Evolutionary conservation across 2,797 vertebrate species (phyloP).

Genomic region (Leptodon cayanensis): DNA sequence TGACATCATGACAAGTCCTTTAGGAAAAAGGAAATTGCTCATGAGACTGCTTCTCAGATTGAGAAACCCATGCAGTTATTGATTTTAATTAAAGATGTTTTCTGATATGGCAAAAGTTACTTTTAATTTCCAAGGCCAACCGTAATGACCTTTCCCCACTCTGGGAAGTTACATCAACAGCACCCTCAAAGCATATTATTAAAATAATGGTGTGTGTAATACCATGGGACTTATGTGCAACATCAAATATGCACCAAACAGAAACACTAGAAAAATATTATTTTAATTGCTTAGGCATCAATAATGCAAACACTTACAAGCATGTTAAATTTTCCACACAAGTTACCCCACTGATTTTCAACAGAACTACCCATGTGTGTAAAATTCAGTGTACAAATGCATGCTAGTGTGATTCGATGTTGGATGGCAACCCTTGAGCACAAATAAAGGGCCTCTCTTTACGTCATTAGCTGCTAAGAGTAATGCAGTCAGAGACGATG

Average conservation of each 20-base stretch:
- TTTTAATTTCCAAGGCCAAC: background rate
- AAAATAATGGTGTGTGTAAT: background rate
- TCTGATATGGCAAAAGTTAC: background rate
- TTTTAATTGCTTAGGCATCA: constrained; percentile 19
- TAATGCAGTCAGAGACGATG: background rate
- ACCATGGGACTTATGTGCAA: fast-evolving
- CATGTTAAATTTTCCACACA: constrained; percentile 3
- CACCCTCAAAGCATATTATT: background rate
- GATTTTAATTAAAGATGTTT: background rate
- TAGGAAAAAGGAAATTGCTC: background rate
- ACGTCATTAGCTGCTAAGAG: background rate
- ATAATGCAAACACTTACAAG: background rate
- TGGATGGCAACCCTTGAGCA: background rate
- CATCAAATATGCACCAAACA: background rate
- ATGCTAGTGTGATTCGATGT: background rate
- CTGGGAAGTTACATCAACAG: background rate
- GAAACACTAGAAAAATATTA: background rate
- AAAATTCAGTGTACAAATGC: background rate
- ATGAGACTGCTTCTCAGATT: background rate
- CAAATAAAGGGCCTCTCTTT: background rate
- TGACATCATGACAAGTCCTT: background rate
- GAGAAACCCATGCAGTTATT: fast-evolving
- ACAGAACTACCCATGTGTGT: background rate
- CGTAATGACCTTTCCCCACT: background rate
- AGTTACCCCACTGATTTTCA: constrained; percentile 7